A percentile compares a stretch with the other conserved stretches of the same genome.
Conservation (phyloP, 2,113 vertebrate genomes). For the Ctenomys sociabilis region DNA sequence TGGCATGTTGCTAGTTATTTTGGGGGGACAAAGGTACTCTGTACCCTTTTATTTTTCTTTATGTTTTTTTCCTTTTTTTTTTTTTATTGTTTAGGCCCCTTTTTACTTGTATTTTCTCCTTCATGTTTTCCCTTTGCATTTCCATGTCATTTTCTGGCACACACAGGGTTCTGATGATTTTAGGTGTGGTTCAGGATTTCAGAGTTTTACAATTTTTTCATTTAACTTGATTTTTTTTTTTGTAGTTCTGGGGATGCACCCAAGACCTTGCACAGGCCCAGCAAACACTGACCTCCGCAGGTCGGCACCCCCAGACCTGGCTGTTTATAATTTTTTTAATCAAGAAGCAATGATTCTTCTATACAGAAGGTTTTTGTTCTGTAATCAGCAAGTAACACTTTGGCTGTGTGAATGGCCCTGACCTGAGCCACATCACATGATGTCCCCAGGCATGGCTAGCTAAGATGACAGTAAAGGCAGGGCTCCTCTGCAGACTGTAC, state of each 20-base stretch:
- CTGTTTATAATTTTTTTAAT: neutral
- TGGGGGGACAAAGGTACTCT: neutral
- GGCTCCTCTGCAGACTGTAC: too few relatives aligned
- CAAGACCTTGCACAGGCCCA: neutral
- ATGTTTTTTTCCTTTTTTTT: too few relatives aligned
- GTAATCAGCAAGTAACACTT: fast-evolving
- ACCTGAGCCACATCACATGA: fast-evolving
- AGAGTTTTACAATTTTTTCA: too few relatives aligned
- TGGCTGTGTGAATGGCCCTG: neutral
- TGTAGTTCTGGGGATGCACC: neutral
- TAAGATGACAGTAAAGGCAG: neutral
- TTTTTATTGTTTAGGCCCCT: neutral
- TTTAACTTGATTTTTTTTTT: neutral
- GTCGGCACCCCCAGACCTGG: neutral
- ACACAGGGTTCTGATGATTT: neutral
- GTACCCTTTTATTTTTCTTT: neutral
- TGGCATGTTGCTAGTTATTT: neutral
- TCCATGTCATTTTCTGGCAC: neutral
- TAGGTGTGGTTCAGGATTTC: neutral
- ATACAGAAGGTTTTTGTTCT: neutral
- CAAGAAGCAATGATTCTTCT: neutral
- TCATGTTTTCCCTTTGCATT: too few relatives aligned
- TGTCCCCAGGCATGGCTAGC: neutral
- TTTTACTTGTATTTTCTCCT: neutral
- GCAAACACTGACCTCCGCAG: neutral